A percentile compares a stretch with the other conserved stretches of the same genome.
phyloP scores from a whole-genome alignment of 2,113 vertebrate species.

The Cygnus buccinator region DNA sequence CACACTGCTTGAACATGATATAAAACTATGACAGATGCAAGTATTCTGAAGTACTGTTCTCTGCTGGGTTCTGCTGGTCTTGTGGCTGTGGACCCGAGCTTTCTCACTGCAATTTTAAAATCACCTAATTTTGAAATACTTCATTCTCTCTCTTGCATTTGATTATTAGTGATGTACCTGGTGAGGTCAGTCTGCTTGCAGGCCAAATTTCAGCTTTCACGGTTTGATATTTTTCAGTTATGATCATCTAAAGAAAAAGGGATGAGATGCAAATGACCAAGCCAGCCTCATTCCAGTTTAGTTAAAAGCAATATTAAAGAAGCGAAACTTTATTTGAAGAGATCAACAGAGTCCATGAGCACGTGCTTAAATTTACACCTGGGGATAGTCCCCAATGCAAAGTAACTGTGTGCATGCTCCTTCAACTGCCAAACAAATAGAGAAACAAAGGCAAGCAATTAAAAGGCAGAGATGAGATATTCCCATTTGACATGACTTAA shows the following conservation, averaged over 20 bases:
- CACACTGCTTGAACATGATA: not conserved
- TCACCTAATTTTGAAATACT: not conserved
- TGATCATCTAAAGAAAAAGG: not conserved
- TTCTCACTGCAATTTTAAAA: not conserved
- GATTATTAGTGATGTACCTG: not conserved
- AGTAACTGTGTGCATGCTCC: not conserved
- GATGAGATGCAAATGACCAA: not conserved
- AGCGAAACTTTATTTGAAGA: not conserved
- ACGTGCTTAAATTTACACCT: not conserved
- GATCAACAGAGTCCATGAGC: not conserved
- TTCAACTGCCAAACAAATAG: not conserved
- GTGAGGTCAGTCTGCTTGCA: not conserved
- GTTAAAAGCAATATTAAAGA: not conserved
- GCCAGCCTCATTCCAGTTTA: not conserved
- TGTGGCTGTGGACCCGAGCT: not conserved
- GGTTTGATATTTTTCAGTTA: not conserved
- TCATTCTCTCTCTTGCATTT: not conserved
- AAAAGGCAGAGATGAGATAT: not conserved
- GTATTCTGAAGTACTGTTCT: not conserved
- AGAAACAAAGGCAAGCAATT: not conserved
- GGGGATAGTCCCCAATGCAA: not conserved
- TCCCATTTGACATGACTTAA: not conserved
- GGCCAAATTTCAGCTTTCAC: not conserved
- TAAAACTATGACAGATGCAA: not conserved
- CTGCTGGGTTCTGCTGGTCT: not conserved